Conservation (phyloP, 2,113 vertebrate species). For the Mus musculus region GRCm39 chr4:49946501-49947000, state of each 20-base stretch:
- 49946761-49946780: not conserved
- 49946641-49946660: slow-evolving; percentile 57
- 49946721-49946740: slow-evolving; percentile 48
- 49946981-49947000: not conserved
- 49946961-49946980: not conserved
- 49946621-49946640: slow-evolving; percentile 62
- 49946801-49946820: slow-evolving; percentile 47
- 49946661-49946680: slow-evolving; percentile 12
- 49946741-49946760: slow-evolving; percentile 54
- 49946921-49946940: slow-evolving; percentile 17
- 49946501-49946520: slow-evolving; percentile 70
- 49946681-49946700: not conserved
- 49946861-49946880: not conserved
- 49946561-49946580: slow-evolving; percentile 71
- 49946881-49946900: not conserved
- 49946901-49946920: not conserved
- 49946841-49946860: not conserved
- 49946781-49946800: slow-evolving; percentile 46
- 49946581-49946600: slow-evolving; percentile 69
- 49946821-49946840: not conserved
- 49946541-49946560: slow-evolving; percentile 77
- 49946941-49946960: not conserved
- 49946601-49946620: slow-evolving; percentile 67
- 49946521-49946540: slow-evolving; percentile 70
- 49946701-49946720: slow-evolving; percentile 28